Conservation (phyloP, 2,113 vertebrate genomes). For the Vireo altiloquus region DNA sequence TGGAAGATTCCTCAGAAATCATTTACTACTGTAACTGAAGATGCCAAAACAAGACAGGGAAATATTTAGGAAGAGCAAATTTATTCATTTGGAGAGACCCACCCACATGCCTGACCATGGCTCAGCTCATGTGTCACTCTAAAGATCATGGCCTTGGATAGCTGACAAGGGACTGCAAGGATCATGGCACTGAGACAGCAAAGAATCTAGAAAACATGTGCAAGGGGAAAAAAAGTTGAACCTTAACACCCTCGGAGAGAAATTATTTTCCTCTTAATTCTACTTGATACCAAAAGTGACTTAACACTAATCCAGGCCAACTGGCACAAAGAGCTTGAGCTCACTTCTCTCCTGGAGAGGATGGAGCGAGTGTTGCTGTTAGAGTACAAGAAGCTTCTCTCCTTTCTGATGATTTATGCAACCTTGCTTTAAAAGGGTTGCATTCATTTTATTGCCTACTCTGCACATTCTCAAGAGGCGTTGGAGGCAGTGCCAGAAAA, state of each 20-base stretch:
- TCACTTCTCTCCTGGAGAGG: slow-evolving; percentile 57
- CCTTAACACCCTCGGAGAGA: not conserved
- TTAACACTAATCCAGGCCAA: slow-evolving; percentile 67
- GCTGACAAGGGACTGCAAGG: not conserved
- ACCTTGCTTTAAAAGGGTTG: slow-evolving; percentile 36
- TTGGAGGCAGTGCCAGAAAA: slow-evolving; percentile 59
- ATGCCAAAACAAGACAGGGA: slow-evolving; percentile 6
- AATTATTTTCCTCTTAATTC: slow-evolving; percentile 64
- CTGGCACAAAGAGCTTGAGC: slow-evolving; percentile 48
- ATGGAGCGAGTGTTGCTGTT: slow-evolving; percentile 36
- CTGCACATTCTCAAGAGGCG: slow-evolving; percentile 61
- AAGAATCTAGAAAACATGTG: rapidly evolving
- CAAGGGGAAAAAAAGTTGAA: not conserved
- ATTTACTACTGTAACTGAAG: not conserved
- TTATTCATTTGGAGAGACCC: slow-evolving; percentile 43
- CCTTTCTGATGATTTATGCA: slow-evolving; percentile 69
- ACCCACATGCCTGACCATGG: not conserved
- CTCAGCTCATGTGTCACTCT: not conserved
- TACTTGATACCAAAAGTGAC: slow-evolving; percentile 39
- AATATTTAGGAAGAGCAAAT: slow-evolving; percentile 18
- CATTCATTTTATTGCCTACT: slow-evolving; percentile 58
- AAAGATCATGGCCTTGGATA: not conserved
- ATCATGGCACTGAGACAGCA: not conserved
- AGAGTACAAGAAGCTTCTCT: slow-evolving; percentile 47
- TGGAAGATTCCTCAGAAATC: not conserved